Evolutionary conservation across 2,888 invertebrate species (phyloP).

Genomic region (Danaus chrysippus): DNA sequence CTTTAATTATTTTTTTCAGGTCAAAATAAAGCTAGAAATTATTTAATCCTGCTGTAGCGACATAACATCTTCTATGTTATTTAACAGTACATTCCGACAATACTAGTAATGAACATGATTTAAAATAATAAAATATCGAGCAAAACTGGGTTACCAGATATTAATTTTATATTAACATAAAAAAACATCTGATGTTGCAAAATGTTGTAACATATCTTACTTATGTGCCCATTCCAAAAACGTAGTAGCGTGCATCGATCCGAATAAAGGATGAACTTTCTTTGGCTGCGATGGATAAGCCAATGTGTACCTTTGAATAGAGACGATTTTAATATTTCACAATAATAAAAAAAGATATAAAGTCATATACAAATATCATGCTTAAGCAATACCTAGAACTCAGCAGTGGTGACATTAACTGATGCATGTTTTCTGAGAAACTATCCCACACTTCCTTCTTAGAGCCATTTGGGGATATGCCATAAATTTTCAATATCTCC

Average conservation of each 20-base stretch:
- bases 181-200: too few species aligned
- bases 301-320: slow-evolving; percentile 62
- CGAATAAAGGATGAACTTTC: slow-evolving; percentile 81
- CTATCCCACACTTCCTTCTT: slow-evolving; percentile 84
- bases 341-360: not conserved
- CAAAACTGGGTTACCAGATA: too few species aligned
- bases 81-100: too few species aligned
- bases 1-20: too few species aligned
- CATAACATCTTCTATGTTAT: too few species aligned
- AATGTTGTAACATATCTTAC: slow-evolving; percentile 53
- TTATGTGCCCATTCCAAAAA: slow-evolving; percentile 87
- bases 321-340: not conserved
- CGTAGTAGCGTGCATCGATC: slow-evolving; percentile 82
- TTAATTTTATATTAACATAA: too few species aligned
- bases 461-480: slow-evolving; percentile 82
- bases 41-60: too few species aligned
- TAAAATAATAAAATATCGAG: too few species aligned
- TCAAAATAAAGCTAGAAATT: too few species aligned
- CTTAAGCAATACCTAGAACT: slow-evolving; percentile 80
- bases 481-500: slow-evolving; percentile 85
- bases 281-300: slow-evolving; percentile 68
- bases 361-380: not conserved
- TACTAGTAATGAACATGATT: too few species aligned
- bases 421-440: slow-evolving; percentile 84
- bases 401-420: slow-evolving; percentile 86